phyloP scores from a whole-genome alignment of 2,113 vertebrate genomes.

The Syrrhaptes paradoxus region DNA sequence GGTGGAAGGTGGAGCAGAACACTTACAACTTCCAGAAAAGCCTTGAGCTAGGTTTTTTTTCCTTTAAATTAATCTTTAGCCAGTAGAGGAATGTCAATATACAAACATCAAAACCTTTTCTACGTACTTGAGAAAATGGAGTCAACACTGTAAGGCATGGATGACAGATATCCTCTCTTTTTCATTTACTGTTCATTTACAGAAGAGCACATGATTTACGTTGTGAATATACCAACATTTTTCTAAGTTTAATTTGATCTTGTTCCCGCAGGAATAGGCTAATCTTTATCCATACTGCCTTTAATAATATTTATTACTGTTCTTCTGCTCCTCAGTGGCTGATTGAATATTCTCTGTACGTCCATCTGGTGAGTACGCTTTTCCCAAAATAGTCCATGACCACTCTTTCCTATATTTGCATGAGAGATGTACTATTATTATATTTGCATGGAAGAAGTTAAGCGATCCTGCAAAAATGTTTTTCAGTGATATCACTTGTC shows the following conservation, averaged over 20 bases:
- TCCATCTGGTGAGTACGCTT: constrained; percentile 20
- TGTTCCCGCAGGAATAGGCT: background rate
- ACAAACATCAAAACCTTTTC: background rate
- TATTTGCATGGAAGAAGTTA: constrained; percentile 12
- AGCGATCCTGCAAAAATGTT: background rate
- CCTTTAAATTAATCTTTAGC: background rate
- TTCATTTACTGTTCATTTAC: constrained; percentile 2
- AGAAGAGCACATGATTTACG: background rate
- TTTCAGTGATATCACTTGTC: background rate
- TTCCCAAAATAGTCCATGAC: constrained; percentile 42
- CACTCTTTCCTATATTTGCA: background rate
- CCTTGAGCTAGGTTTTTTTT: background rate
- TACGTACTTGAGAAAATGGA: background rate
- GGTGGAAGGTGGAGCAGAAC: background rate
- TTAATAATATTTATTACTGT: constrained; percentile 45
- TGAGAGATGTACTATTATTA: background rate
- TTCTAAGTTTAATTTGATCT: background rate
- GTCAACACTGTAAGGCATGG: background rate
- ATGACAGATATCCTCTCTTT: background rate
- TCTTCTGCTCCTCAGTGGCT: constrained; percentile 33
- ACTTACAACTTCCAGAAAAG: background rate
- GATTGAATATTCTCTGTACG: constrained; percentile 9
- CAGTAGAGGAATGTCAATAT: background rate
- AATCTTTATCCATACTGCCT: constrained; percentile 11
- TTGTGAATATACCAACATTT: background rate